These are phyloP conservation scores for Thaumatotibia leucotreta DNA, from an alignment of 1,140 invertebrate genomes.

Conservation along the genomic window DNA sequence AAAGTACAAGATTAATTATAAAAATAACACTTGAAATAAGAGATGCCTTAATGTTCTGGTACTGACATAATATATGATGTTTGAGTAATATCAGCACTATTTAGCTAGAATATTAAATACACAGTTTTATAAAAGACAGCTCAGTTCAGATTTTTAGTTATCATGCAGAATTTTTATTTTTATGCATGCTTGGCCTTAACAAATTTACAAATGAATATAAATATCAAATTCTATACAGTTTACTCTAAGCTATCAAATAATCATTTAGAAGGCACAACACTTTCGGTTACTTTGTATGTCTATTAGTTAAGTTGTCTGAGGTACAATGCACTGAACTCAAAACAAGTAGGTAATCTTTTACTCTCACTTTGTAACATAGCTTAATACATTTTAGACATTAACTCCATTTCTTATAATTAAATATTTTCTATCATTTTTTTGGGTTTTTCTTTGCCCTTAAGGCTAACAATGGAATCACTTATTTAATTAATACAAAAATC, in stretches of 20 bases:
- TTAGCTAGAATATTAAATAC: too few species aligned
- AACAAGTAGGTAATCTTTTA: background rate
- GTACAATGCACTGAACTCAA: background rate
- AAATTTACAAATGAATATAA: background rate
- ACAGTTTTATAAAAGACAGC: too few species aligned
- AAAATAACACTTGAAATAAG: too few species aligned
- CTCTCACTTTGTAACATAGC: background rate
- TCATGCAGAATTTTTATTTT: too few species aligned
- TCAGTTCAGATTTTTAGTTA: too few species aligned
- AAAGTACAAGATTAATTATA: background rate
- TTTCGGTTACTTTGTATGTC: slow-evolving; percentile 3
- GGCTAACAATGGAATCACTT: background rate
- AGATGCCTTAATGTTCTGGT: too few species aligned
- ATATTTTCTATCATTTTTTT: background rate
- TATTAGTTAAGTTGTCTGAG: background rate
- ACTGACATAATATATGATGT: too few species aligned
- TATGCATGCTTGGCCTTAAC: too few species aligned
- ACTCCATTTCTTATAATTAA: background rate
- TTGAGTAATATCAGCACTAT: too few species aligned
- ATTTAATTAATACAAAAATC: slow-evolving; percentile 1
- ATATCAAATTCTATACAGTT: background rate
- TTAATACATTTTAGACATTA: background rate
- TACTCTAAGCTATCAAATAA: background rate
- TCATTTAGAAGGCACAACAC: background rate
- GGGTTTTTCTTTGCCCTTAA: background rate